Percentiles rank a stretch among this genome's conserved stretches.
Conservation (phyloP, 2,888 invertebrate genomes). For the Cancer borealis region DNA sequence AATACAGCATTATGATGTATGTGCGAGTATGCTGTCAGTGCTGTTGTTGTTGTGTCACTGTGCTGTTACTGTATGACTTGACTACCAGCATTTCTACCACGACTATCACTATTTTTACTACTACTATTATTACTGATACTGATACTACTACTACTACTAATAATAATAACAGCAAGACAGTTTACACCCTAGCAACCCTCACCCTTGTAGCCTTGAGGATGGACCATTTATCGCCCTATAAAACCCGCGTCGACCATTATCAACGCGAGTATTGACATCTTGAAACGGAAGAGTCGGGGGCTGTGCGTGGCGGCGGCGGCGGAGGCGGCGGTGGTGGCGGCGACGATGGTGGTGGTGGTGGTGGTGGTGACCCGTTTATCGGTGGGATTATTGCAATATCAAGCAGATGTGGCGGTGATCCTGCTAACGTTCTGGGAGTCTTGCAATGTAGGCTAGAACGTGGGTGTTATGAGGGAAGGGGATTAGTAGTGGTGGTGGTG, state of each 20-base stretch:
- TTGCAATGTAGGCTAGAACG: not conserved
- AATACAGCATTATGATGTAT: too few relatives aligned
- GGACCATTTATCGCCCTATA: not conserved
- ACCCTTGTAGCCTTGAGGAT: not conserved
- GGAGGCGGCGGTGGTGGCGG: not conserved
- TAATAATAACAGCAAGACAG: not conserved
- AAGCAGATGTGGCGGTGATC: not conserved
- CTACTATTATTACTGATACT: too few relatives aligned
- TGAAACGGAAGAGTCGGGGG: conserved; percentile 9
- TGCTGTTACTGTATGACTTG: too few relatives aligned
- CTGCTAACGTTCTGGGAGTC: not conserved
- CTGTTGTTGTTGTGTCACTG: too few relatives aligned
- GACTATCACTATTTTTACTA: too few relatives aligned
- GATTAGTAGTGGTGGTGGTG: conserved; percentile 15
- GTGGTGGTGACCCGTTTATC: not conserved
- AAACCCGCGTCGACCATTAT: not conserved
- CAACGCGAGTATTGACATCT: conserved; percentile 2
- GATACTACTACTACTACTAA: not conserved
- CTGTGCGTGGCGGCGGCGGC: not conserved
- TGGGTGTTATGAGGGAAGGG: not conserved
- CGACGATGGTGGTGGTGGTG: not conserved
- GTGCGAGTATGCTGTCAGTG: too few relatives aligned
- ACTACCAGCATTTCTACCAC: too few relatives aligned
- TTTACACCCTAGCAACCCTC: not conserved
- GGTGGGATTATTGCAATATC: not conserved